Evolutionary conservation across 2,797 vertebrate genomes (phyloP), one percentile per base, ranked within the genome.

Genomic region (Bryconaethiops microstoma): DNA sequence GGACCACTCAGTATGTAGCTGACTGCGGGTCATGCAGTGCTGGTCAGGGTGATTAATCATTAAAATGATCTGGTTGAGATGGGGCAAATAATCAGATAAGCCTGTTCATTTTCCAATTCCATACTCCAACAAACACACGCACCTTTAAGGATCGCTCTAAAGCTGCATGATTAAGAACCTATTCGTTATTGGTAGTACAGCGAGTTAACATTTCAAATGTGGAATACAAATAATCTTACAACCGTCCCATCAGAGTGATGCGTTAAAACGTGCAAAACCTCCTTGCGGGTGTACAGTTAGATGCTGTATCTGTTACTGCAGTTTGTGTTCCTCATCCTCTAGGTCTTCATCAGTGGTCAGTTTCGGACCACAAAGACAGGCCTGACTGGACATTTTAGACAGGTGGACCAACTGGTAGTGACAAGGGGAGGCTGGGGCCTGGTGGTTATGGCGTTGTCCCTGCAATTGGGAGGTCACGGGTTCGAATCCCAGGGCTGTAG

Each of bases 1-100:
- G 57, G 64, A 29, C 40, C 76, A 39, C 63, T 63, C 55, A 16
- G 55, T n/a, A 25, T 14, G 74, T 63, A 42, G 54, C 54, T 16
- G 65, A 45, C 35, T 75, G 71, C 29, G 21, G 54, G 76, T 75
- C 81, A 78, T 23, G 55, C 71, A 23, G 65, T 74, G 64, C 54
- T 23, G 76, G 45, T 54, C 45, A 25, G 48, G 55, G 45, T 35
- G 76, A 75, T 84, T 80, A 65, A 80, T 70, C 67, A 75, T 50
- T 39, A 39, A 77, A 60, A 80, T 62, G 6, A 79, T 77, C 42
- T 35, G 10, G 54, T 83, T 5, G 73, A 39, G 72, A 65, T 52
- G 71, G 29, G 63, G 60, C 45, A 67, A 74, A 65, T 74, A 80
- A 80, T 67, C 69, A 83, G 55, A 78, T 54, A 39, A 12, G 39